Base-by-base conservation (phyloP, 2,797 vertebrate species). In the Coranthus polyacanthus region DNA sequence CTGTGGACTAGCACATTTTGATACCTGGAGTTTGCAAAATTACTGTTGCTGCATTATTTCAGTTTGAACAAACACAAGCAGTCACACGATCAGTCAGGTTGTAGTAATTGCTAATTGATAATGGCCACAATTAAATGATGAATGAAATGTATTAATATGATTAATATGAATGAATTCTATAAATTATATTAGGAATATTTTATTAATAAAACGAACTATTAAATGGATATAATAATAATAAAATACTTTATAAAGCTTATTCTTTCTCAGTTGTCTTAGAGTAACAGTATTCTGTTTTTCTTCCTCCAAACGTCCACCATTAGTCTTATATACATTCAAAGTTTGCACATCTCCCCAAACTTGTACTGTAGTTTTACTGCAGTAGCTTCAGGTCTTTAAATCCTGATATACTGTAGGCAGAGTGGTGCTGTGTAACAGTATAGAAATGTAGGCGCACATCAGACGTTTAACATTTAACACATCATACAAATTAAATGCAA, bases 331-430 rank as follows among this genome's bases (percentile, higher is more conserved):
- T 3, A 24, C 13, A 34, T 42, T 7, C 15, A 29, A 43, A 36
- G 15, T 11, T 20, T 41, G 20, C 39, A 26, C 54, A 46, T 15
- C 44, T 57, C 44, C 54, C 43, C n/a, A n/a, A 56, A 13, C 45
- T 29, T 59, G 43, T 34, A 37, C 32, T 66, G 26, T 3, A 2
- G 8, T 47, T 46, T 58, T 26, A 17, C 15, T 38, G 57, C 20
- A 34, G 63, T 38, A 57, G 50, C 52, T 56, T 12, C 36, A 56
- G 53, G 64, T 74, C 37, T 52, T 58, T 3, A n/a, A n/a, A n/a
- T n/a, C n/a, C n/a, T n/a, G n/a, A n/a, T n/a, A n/a, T n/a, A 24
- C 12, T 70, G 44, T 56, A 22, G 42, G 46, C 26, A 13, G 22
- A 46, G 41, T 58, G 44, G 36, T 41, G n/a, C 20, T 51, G 41